Base-by-base conservation (phyloP, 2,113 vertebrate genomes). In the Hippocampus abdominalis region DNA sequence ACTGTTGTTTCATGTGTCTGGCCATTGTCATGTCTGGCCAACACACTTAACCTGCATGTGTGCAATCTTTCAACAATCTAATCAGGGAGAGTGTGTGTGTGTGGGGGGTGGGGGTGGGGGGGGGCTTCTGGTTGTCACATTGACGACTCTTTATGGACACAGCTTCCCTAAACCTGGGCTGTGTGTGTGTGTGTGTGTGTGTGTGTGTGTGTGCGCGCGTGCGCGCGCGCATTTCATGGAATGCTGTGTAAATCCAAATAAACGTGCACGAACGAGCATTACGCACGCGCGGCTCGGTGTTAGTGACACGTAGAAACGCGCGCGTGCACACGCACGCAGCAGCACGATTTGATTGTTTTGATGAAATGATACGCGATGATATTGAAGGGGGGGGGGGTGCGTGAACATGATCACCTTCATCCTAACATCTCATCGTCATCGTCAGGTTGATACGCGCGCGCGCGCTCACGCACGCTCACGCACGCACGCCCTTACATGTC, bases 401-500 rank as follows among this genome's bases (percentile, higher is more conserved):
- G 46, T 49, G 46, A 49, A 44, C 63, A 27, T 46, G 63, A 46
- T 42, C 62, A 64, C 62, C 62, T 56, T 68, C 32, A 39, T 56
- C 66, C 51, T 9, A n/a, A 23, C 25, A 36, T 68, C 49, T 68
- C 66, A 39, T 54, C 29, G 8, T n/a, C 66, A 10, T 53, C 65
- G 25, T 67, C 65, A 53, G 2, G 46, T 15, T 21, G 65, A 20
- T 29, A 68, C 57, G 70, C 32, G 60, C 66, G 73, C 76, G 67
- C 57, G 69, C 67, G 73, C 76, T 65, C 57, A 67, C 67, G 36
- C 32, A 70, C 73, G 32, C 74, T 74, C 70, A 68, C 56, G 25
- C 69, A 59, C 76, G 46, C 73, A 66, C 32, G 49, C 86, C 96
- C 96, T 95, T 92, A 97, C 96, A 98, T 98, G 79, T 97, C 94